A percentile compares a stretch with the other conserved stretches of the same genome.
Evolutionary conservation across 2,113 vertebrate species (phyloP).

Genomic region (Myrmecobius fasciatus): DNA sequence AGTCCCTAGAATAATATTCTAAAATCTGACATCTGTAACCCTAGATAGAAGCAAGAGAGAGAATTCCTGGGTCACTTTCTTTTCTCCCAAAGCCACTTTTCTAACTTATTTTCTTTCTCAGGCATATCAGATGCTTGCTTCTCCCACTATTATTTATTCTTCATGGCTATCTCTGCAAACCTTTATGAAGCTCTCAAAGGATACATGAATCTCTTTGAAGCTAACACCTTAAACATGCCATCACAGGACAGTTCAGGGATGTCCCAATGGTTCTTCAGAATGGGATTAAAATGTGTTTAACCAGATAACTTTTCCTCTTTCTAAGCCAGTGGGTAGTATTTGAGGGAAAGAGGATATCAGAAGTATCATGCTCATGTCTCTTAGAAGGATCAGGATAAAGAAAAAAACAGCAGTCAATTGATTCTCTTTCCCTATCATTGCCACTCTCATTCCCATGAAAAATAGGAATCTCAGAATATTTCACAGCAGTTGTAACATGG

Average conservation of each 20-base stretch:
- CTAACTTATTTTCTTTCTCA: not conserved
- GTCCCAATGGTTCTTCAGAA: not conserved
- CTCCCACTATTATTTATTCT: not conserved
- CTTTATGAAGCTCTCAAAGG: not conserved
- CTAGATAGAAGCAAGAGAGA: not conserved
- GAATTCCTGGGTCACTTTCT: not conserved
- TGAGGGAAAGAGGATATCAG: not conserved
- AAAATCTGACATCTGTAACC: not conserved
- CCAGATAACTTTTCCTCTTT: not conserved
- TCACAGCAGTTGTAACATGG: not conserved
- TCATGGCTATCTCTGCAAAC: not conserved
- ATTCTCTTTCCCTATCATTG: not conserved
- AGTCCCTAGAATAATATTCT: not conserved
- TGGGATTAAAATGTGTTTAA: not conserved
- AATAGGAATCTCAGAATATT: not conserved
- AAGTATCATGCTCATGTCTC: not conserved
- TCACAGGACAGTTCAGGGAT: not conserved
- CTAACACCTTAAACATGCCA: not conserved
- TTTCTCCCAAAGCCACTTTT: not conserved
- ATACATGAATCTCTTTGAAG: not conserved
- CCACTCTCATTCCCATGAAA: not conserved
- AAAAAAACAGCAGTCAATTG: not conserved
- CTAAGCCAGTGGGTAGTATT: not conserved
- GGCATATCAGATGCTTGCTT: not conserved
- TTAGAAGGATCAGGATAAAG: not conserved